Conservation (phyloP, 92 coral and sea anemone genomes). For the Zoanthus solanderi region DNA sequence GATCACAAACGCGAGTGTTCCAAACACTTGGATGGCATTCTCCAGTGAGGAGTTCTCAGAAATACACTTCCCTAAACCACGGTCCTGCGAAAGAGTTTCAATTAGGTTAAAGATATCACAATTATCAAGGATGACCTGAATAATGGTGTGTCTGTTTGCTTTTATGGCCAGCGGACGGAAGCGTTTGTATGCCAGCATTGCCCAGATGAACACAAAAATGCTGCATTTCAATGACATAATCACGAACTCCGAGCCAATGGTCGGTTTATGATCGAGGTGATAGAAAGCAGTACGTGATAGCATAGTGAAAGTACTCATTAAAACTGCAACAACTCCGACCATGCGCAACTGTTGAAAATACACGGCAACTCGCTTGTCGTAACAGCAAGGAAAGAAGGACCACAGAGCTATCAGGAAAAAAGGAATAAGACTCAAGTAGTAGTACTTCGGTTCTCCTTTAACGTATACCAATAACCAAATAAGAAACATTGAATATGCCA, state of each 20-base stretch:
- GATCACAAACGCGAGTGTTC: constrained; percentile 46
- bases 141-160: constrained; percentile 26
- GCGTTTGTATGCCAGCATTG: constrained; percentile 34
- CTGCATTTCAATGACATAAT: constrained; percentile 43
- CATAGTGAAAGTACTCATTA: constrained; percentile 63
- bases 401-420: constrained; percentile 38
- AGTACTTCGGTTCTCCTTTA: constrained; percentile 8
- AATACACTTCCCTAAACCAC: constrained; percentile 41
- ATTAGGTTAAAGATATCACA: constrained; percentile 56
- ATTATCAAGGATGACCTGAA: constrained; percentile 42
- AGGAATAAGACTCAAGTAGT: constrained; percentile 21
- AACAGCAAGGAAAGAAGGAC: constrained; percentile 32
- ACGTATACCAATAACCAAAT: constrained; percentile 36
- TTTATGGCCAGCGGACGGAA: constrained; percentile 27
- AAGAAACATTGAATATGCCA: constrained; percentile 38
- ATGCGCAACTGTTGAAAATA: constrained; percentile 39
- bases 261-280: constrained; percentile 26
- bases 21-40: constrained; percentile 56
- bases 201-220: constrained; percentile 42
- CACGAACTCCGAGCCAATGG: constrained; percentile 44
- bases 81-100: constrained; percentile 45
- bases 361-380: constrained; percentile 36
- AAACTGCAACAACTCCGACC: constrained; percentile 19
- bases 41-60: constrained; percentile 35
- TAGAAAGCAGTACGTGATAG: constrained; percentile 54